Evolutionary conservation across 1,140 invertebrate genomes (phyloP).

Genomic region (Cecropterus lyciades): DNA sequence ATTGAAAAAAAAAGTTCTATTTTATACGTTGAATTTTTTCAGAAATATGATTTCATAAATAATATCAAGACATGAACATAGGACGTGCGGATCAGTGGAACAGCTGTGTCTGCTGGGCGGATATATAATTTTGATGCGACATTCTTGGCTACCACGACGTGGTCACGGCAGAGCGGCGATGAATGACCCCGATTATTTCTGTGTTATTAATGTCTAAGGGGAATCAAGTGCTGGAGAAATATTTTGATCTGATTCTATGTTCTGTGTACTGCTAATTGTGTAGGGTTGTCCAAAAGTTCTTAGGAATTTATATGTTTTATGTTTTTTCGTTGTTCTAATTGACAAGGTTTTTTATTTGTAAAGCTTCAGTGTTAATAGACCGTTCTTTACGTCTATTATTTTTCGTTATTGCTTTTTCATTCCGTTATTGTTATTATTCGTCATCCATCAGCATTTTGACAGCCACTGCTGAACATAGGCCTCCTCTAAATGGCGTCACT

Average conservation of each 20-base stretch:
- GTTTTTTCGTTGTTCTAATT: too few species aligned
- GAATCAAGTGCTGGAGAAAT: conserved; percentile 34
- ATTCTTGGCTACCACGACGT: conserved; percentile 56
- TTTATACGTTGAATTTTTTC: too few species aligned
- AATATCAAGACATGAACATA: neutral
- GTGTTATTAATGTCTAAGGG: conserved; percentile 37
- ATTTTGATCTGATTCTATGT: conserved; percentile 17
- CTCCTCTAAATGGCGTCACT: too few species aligned
- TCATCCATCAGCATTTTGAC: too few species aligned
- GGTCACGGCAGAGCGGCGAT: conserved; percentile 47
- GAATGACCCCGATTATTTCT: conserved; percentile 58
- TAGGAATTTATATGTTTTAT: neutral
- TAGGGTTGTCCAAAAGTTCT: neutral
- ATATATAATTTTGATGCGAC: conserved; percentile 58
- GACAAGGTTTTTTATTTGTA: too few species aligned
- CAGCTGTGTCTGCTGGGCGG: conserved; percentile 47
- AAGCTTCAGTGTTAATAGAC: too few species aligned
- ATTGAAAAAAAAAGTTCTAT: too few species aligned
- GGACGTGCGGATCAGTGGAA: neutral
- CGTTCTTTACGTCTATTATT: too few species aligned
- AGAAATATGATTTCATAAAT: neutral
- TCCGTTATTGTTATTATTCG: too few species aligned
- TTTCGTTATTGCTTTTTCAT: too few species aligned
- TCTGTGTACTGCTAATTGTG: neutral
- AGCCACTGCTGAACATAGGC: too few species aligned